Evolutionary conservation across 37 sponge, comb jelly and placozoan species (phyloP).

Genomic region (Aplysina aerophoba): DNA sequence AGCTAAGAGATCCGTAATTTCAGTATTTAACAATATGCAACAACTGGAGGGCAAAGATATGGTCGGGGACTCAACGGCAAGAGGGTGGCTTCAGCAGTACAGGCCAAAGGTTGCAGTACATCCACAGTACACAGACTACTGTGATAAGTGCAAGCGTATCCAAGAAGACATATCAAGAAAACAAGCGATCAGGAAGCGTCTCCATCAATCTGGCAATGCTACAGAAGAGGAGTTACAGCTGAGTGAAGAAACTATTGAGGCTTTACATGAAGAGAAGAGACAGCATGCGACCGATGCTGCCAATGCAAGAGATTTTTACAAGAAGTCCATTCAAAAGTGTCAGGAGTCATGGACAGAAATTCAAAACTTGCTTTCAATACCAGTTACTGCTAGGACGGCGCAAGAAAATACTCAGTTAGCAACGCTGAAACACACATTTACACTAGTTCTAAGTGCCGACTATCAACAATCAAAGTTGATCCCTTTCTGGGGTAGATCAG

Average conservation of each 20-base stretch:
- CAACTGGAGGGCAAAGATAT: background rate
- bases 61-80: constrained; percentile 30
- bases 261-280: too few species aligned
- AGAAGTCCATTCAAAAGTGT: background rate
- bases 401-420: background rate
- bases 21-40: constrained; percentile 25
- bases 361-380: background rate
- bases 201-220: constrained; percentile 44
- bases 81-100: constrained; percentile 46
- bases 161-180: constrained; percentile 15
- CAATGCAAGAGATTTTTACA: background rate
- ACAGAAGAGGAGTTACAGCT: background rate
- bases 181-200: constrained; percentile 22
- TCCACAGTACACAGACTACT: constrained; percentile 47
- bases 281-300: too few species aligned
- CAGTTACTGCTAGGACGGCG: background rate
- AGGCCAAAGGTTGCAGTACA: constrained; percentile 27
- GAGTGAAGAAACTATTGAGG: constrained; percentile 10
- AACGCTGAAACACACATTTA: constrained; percentile 18
- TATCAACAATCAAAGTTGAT: constrained; percentile 47
- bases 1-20: constrained; percentile 1
- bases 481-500: constrained; percentile 43
- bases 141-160: constrained; percentile 37
- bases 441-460: constrained; percentile 26
- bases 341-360: background rate